Evolutionary conservation across 2,113 vertebrate species (phyloP), one percentile per base, ranked within the genome.

Genomic region (Charina bottae): DNA sequence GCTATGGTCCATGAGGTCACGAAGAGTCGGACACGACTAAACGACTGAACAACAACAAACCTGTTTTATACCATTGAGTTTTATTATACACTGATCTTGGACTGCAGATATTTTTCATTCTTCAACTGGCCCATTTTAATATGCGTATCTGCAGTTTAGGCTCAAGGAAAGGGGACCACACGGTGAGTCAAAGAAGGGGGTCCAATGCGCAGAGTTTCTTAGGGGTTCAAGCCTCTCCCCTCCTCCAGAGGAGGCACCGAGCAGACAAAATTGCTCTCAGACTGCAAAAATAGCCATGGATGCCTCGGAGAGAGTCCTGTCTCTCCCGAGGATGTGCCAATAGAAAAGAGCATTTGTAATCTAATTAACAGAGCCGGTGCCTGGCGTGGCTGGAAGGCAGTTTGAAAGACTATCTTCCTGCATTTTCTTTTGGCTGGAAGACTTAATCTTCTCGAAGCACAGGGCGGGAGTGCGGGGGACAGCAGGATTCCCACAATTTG

Each of bases 381-480:
- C 93, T 97, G 96, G 96, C 94, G 94, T 58, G 1, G 95, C 96
- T 96, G 94, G 95, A 93, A 97, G 96, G 96, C 95, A 95, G 90
- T 94, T 91, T 96, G 96, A 96, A 97, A 97, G 95, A 95, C 95
- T 97, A 96, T 95, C 93, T 0, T 92, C 96, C 87, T 96, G 92
- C 95, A 95, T 95, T 96, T 96, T 90, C 95, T 85, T 93, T 94
- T 33, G 2, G 93, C 95, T 94, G 12, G 0, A 11, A 85, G 94
- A 97, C 94, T 93, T 96, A 96, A 97, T 97, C 96, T 96, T 96
- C 95, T 96, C 95, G 96, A 95, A 96, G 94, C 92, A 89, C 84
- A 93, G 95, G 96, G 6, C 49, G 49, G 49, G 49, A 49, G 49
- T 4, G 4, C 49, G 5, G 49, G 4, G 49, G 3, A 49, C 49